Evolutionary conservation across 2,113 vertebrate species (phyloP).

Genomic region (Ivindomyrus marchei): DNA sequence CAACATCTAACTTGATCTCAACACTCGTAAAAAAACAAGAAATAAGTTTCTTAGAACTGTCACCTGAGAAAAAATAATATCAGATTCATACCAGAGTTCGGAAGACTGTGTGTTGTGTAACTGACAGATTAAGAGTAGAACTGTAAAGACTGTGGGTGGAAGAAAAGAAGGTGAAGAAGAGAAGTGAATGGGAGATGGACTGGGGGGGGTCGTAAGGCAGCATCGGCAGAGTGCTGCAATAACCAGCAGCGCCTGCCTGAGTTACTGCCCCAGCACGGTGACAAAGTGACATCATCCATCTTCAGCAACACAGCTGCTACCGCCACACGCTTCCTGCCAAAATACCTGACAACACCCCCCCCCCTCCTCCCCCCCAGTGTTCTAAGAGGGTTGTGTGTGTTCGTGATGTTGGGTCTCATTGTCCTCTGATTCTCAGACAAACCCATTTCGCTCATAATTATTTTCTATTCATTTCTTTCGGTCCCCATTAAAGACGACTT

Average conservation of each 20-base stretch:
- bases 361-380: neutral
- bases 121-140: neutral
- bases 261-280: conserved; percentile 42
- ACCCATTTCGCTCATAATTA: neutral
- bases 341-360: conserved; percentile 49
- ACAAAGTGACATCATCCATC: conserved; percentile 50
- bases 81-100: neutral
- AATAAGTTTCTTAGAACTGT: neutral
- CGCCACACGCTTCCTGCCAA: conserved; percentile 41
- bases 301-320: conserved; percentile 47
- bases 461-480: neutral
- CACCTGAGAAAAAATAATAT: neutral
- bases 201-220: neutral
- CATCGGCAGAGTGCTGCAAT: conserved; percentile 52
- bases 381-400: conserved; percentile 22
- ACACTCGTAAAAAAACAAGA: neutral
- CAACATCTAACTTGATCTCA: neutral
- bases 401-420: conserved; percentile 15
- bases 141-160: neutral
- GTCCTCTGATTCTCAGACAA: neutral
- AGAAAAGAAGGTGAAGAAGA: neutral
- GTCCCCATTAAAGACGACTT: neutral
- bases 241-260: conserved; percentile 44
- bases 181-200: neutral
- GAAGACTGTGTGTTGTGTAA: neutral